Evolutionary conservation across 2,113 vertebrate species (phyloP), one percentile per base, ranked within the genome.

Genomic region (Synodontis membranacea): DNA sequence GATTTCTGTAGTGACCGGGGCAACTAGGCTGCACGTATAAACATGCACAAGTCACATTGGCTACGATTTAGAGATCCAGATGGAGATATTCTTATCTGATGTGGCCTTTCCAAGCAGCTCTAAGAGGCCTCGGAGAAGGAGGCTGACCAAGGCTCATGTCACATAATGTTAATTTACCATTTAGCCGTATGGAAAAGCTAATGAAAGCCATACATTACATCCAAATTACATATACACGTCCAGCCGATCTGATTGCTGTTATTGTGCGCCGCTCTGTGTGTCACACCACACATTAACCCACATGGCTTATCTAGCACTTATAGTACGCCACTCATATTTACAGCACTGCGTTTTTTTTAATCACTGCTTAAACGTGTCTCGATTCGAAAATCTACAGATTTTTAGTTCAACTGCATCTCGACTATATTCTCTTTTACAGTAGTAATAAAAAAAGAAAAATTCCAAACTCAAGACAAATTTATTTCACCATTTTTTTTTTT

Each of bases 31-130:
- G 52, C 88, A 64, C 50, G n/a, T 82, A 84, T 83, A 86, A 86
- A 86, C 86, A 88, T 37, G 48, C 58, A 70, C 12, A 23, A 64
- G 88, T 86, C 84, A 83, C 68, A 72, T 83, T 81, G 75, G 81
- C 64, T 37, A 39, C 14, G 80, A 80, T 86, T 88, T 80, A 64
- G 84, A 48, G 84, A 88, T 88, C 15, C 80, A 88, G 88, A 86
- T 74, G 80, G 81, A 80, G 81, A 88, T 84, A 80, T 3, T 44
- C n/a, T 81, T 86, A 83, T 86, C 88, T 80, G 15, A 34, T 72
- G 60, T 25, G 56, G 60, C 37, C 56, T 83, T 80, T 80, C 25
- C 31, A 64, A 66, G 37, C 34, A 44, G 62, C 37, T 86, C 58
- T 39, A 62, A 72, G 64, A 85, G 68, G 83, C 68, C 34, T 39